A percentile compares a stretch with the other conserved stretches of the same genome.
These are phyloP conservation scores for Tenebrio molitor DNA, from an alignment of 1,140 invertebrate species.

Conservation along the genomic window DNA sequence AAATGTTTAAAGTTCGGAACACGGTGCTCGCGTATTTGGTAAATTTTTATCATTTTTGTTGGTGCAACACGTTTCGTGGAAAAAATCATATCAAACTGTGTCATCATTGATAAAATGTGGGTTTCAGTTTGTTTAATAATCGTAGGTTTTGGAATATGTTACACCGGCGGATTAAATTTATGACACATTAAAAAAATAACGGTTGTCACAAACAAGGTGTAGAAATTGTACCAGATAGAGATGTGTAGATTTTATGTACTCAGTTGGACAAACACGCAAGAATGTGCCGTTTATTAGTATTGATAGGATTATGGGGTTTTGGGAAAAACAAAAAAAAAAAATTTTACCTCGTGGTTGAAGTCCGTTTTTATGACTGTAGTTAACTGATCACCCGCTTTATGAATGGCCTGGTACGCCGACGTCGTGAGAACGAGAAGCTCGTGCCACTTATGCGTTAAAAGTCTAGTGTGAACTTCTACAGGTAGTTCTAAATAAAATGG, in stretches of 20 bases:
- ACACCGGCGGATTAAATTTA: background rate
- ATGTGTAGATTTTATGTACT: too few relatives aligned
- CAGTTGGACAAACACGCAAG: too few relatives aligned
- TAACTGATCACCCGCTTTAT: conserved; percentile 72
- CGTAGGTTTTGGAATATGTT: background rate
- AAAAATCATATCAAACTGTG: background rate
- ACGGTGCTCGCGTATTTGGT: background rate
- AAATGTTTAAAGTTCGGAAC: too few relatives aligned
- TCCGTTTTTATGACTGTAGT: conserved; percentile 74
- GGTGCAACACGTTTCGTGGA: background rate
- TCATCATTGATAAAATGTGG: background rate
- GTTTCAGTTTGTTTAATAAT: background rate
- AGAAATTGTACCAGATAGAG: too few relatives aligned
- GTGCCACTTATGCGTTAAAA: conserved; percentile 98
- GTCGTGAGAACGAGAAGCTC: conserved; percentile 95
- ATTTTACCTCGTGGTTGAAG: conserved; percentile 83
- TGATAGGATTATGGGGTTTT: too few relatives aligned
- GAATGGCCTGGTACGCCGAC: conserved; percentile 93
- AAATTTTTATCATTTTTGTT: background rate
- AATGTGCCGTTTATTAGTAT: too few relatives aligned
- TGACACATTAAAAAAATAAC: background rate
- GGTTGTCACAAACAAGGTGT: too few relatives aligned
- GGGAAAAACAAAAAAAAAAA: conserved; percentile 49
- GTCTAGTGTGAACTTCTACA: conserved; percentile 92
- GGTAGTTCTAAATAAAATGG: conserved; percentile 97